phyloP scores from a whole-genome alignment of 2,888 invertebrate species.

The Machimus atricapillus region DNA sequence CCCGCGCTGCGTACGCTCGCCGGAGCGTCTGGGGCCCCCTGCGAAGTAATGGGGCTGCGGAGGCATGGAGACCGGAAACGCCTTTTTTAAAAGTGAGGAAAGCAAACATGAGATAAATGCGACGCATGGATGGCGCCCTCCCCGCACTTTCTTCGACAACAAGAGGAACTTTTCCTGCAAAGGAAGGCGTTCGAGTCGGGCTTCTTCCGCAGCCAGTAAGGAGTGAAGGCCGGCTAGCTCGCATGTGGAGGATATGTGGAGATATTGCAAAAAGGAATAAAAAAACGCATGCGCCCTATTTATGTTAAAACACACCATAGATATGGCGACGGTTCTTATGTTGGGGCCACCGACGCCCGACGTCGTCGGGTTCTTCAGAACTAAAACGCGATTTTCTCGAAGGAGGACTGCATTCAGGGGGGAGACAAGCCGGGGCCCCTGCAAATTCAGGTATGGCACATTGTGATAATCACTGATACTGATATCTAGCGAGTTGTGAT shows the following conservation, averaged over 20 bases:
- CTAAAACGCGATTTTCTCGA: background rate
- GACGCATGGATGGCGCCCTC: conserved; percentile 2
- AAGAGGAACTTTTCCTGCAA: background rate
- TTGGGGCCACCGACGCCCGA: background rate
- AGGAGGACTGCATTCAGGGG: background rate
- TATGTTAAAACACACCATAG: background rate
- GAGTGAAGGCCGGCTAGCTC: background rate
- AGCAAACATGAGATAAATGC: conserved; percentile 29
- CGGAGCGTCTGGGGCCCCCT: background rate
- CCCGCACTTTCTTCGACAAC: background rate
- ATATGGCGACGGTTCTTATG: background rate
- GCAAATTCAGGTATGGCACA: too few species aligned
- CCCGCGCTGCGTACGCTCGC: background rate
- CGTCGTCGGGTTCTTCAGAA: background rate
- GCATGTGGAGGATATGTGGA: conserved; percentile 27
- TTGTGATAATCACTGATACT: too few species aligned
- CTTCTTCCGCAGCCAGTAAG: conserved; percentile 31
- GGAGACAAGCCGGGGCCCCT: too few species aligned
- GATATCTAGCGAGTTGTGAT: too few species aligned
- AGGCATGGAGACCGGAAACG: conserved; percentile 34
- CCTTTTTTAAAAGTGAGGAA: conserved; percentile 37
- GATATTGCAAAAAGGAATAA: conserved; percentile 43
- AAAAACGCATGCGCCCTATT: conserved; percentile 46
- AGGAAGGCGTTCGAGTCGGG: conserved; percentile 23
- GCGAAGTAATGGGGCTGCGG: conserved; percentile 9